These are phyloP conservation scores for Rhorus exstirpatorius DNA, from an alignment of 2,888 invertebrate genomes.

Conservation along the genomic window DNA sequence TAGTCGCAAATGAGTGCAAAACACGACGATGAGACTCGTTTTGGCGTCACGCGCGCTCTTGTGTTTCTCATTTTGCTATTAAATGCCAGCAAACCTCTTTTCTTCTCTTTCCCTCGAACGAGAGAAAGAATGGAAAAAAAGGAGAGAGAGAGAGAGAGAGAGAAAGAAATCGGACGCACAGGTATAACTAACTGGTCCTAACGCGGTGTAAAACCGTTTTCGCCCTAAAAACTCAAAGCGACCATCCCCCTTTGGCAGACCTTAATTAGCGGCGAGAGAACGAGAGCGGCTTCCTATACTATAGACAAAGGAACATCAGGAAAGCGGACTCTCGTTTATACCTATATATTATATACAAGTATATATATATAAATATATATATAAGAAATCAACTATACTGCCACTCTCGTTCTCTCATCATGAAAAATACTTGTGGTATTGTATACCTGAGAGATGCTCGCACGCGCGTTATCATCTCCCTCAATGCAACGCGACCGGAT, in stretches of 20 bases:
- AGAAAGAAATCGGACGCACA: slow-evolving; percentile 36
- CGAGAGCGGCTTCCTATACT: slow-evolving; percentile 59
- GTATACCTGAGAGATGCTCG: slow-evolving; percentile 51
- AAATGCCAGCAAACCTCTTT: background rate
- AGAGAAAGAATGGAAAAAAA: slow-evolving; percentile 27
- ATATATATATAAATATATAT: slow-evolving; percentile 6
- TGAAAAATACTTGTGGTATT: slow-evolving; percentile 57
- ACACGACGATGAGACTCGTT: slow-evolving; percentile 3
- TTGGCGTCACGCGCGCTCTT: slow-evolving; percentile 24
- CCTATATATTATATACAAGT: slow-evolving; percentile 1
- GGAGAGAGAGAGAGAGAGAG: slow-evolving; percentile 19
- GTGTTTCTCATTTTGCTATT: slow-evolving; percentile 26
- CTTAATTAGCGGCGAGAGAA: slow-evolving; percentile 73
- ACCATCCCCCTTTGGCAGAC: slow-evolving; percentile 67
- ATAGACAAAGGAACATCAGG: slow-evolving; percentile 67
- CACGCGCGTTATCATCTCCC: slow-evolving; percentile 58
- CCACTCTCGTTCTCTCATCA: slow-evolving; percentile 69
- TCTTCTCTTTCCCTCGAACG: slow-evolving; percentile 5
- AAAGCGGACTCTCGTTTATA: slow-evolving; percentile 2
- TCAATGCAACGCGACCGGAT: slow-evolving; percentile 51
- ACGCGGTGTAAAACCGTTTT: slow-evolving; percentile 76
- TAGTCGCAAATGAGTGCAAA: slow-evolving; percentile 26
- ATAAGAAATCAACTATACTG: slow-evolving; percentile 66
- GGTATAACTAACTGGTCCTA: slow-evolving; percentile 75
- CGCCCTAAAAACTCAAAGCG: slow-evolving; percentile 73